These are phyloP conservation scores for Abrostola tripartita DNA, from an alignment of 2,888 invertebrate species.

Conservation along the genomic window DNA sequence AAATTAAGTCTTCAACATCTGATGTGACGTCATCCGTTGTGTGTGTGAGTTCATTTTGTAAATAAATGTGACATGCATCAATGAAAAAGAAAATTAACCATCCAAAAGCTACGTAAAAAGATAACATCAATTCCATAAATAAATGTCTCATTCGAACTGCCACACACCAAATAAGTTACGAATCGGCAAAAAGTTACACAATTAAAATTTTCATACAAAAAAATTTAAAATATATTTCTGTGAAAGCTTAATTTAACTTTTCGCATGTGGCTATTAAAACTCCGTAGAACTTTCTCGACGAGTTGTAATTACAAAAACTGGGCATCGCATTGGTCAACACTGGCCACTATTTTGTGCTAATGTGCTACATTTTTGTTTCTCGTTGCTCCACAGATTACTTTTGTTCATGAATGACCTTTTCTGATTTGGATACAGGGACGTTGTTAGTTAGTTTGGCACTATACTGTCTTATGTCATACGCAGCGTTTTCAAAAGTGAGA, in stretches of 20 bases:
- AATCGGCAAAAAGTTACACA: conserved; percentile 30
- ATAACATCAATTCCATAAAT: conserved; percentile 3
- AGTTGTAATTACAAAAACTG: conserved; percentile 55
- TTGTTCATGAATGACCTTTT: background rate
- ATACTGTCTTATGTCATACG: too few species aligned
- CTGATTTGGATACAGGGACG: background rate
- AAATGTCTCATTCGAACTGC: conserved; percentile 7
- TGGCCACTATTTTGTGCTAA: conserved; percentile 28
- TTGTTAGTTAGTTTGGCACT: too few species aligned
- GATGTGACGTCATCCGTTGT: too few species aligned
- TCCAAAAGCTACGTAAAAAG: background rate
- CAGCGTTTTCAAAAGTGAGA: too few species aligned
- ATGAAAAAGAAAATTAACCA: background rate
- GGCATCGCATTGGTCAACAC: conserved; percentile 41
- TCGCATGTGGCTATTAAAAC: conserved; percentile 56
- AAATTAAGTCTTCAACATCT: too few species aligned
- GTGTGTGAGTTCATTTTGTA: too few species aligned
- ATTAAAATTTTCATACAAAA: conserved; percentile 39
- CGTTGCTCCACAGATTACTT: background rate
- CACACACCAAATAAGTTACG: conserved; percentile 19
- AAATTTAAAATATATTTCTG: conserved; percentile 45
- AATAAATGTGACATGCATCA: too few species aligned
- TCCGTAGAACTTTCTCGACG: conserved; percentile 53
- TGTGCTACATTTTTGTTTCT: conserved; percentile 21
- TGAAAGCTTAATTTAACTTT: conserved; percentile 58